Evolutionary conservation across 2,888 invertebrate genomes (phyloP), one percentile per base, ranked within the genome.

Genomic region (Synanthedon vespiformis): DNA sequence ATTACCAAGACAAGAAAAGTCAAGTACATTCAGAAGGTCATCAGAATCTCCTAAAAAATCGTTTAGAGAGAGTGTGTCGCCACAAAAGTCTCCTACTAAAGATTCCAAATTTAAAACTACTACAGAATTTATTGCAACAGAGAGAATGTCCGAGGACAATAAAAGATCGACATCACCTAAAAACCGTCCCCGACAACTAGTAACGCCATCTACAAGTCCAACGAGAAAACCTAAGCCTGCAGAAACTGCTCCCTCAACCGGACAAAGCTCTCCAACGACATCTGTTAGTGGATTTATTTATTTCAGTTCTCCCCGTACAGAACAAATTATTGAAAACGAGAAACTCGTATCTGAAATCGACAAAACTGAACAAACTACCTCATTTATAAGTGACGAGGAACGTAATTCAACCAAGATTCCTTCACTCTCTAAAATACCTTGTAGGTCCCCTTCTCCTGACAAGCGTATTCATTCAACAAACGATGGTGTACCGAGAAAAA

Each of bases 231-330:
- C 77, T 27, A 82, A 79, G 60, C 55, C 57, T 11, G 58, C 60
- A 40, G 82, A 84, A 54, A 70, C 70, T 27, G 77, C 74, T 55
- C 74, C 80, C 13, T 84, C 84, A 2, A 85, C 82, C 40, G 84
- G 80, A 40, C 83, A 88, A 65, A 85, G 83, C 55, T 89, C 89
- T 50, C 89, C 89, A 1, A 89, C 89, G 48, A 88, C 88, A 53
- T 86, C 84, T 22, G 88, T 88, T 0, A 90, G 89, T 67, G 90
- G 89, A 49, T 89, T 90, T 61, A 68, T 85, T 40, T 86, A 87
- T 57, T 84, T 77, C 55, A 70, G 80, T 51, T 80, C 83, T 51
- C 77, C 83, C 18, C 63, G 57, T 40, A 59, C 61, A 47, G 72
- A 80, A 8, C 71, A 64, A 44, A 68, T 82, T 4, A 82, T 81